Percentiles rank a stretch among this genome's conserved stretches.
These are phyloP conservation scores for Drosophila nikananu DNA, from an alignment of 1,140 invertebrate genomes.

Conservation along the genomic window DNA sequence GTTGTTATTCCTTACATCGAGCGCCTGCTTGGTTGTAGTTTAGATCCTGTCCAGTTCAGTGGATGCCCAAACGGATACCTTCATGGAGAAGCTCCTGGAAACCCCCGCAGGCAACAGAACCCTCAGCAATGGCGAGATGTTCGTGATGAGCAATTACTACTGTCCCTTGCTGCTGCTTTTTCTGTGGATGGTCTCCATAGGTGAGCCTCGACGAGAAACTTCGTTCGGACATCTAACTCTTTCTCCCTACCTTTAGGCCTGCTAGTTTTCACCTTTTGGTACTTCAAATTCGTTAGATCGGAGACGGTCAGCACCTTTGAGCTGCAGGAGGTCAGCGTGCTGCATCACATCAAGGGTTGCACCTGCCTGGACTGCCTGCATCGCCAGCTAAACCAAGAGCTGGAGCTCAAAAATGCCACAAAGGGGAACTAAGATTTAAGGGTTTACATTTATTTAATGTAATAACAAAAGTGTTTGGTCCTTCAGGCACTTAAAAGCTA, in stretches of 20 bases:
- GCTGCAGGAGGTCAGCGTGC: slow-evolving; percentile 54
- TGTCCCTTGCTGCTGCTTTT: slow-evolving; percentile 38
- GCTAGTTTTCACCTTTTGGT: slow-evolving; percentile 47
- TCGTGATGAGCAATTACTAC: slow-evolving; percentile 6
- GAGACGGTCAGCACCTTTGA: slow-evolving; percentile 49
- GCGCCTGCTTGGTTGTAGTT: background rate
- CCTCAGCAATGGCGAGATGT: background rate
- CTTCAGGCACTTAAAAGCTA: slow-evolving; percentile 3
- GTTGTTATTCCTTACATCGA: background rate
- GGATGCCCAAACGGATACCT: background rate
- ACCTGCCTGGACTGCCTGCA: slow-evolving; percentile 58
- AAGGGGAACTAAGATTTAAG: background rate
- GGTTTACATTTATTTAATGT: slow-evolving; percentile 13
- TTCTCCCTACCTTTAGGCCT: slow-evolving; percentile 9
- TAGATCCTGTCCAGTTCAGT: background rate
- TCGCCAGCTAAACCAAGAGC: slow-evolving; percentile 45
- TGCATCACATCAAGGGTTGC: slow-evolving; percentile 52
- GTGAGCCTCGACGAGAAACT: slow-evolving; percentile 8
- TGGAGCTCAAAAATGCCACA: slow-evolving; percentile 25
- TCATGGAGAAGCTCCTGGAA: slow-evolving; percentile 29
- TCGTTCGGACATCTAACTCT: too few relatives aligned
- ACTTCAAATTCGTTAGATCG: slow-evolving; percentile 53
- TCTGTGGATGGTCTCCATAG: slow-evolving; percentile 52
- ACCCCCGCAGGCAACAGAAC: slow-evolving; percentile 22
- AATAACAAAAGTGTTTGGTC: slow-evolving; percentile 4